Percentiles rank a stretch among this genome's conserved stretches.
These are phyloP conservation scores for Rhineura floridana DNA, from an alignment of 2,113 vertebrate species.

Conservation along the genomic window DNA sequence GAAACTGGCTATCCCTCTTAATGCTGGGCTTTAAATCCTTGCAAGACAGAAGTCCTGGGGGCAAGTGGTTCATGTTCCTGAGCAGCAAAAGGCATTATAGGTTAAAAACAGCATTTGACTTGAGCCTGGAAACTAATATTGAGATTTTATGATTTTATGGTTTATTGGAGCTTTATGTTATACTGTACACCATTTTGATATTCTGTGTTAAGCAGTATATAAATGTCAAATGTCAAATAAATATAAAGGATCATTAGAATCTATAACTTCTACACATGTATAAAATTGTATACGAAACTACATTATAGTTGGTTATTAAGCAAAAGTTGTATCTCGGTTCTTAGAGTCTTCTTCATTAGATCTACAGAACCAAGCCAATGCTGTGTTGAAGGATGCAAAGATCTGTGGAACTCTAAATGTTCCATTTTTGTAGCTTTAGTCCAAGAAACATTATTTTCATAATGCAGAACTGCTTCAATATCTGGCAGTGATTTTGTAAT, in stretches of 20 bases:
- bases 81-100: no score
- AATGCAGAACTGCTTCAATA: not conserved
- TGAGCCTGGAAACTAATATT: no score
- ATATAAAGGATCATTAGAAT: not conserved
- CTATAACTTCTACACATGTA: not conserved
- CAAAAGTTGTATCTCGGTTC: not conserved
- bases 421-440: not conserved
- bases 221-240: no score
- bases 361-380: not conserved
- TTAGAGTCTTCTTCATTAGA: not conserved
- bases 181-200: no score
- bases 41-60: no score
- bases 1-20: no score
- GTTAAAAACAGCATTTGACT: no score
- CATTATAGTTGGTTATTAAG: not conserved
- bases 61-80: no score
- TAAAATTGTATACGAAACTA: not conserved
- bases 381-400: not conserved
- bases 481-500: not conserved
- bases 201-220: no score
- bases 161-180: no score
- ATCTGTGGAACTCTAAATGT: not conserved
- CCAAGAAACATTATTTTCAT: not conserved
- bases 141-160: no score
- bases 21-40: no score